Evolutionary conservation across 2,888 invertebrate genomes (phyloP), one percentile per base, ranked within the genome.

Genomic region (Scaptomyza caliginosa): DNA sequence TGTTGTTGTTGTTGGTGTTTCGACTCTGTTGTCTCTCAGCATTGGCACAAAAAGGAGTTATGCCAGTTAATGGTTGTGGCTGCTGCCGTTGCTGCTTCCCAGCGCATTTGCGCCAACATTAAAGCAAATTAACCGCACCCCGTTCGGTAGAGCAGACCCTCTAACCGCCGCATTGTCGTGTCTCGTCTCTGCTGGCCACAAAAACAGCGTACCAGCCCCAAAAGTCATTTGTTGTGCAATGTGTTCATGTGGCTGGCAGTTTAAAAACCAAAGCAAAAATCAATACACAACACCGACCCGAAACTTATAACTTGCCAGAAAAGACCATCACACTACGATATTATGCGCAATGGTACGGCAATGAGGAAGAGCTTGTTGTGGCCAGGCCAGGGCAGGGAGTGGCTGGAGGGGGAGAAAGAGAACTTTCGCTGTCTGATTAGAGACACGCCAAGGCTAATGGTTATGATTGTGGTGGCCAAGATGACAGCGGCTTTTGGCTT

Each of bases 161-260:
- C 17, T n/a, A n/a, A n/a, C 30, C 32, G 11, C 10, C 24, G 48
- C 46, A 2, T n/a, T 32, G 32, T 13, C 32, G 6, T 32, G 5
- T 32, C 6, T 7, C n/a, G 11, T 8, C 23, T 19, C 13, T 26
- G 4, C n/a, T 10, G 40, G 24, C 38, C 10, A 28, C n/a, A 34
- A 30, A 23, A 32, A 23, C 26, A 45, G 67, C 23, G 43, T 13
- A 62, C 69, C 69, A 67, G 75, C 72, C 83, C 81, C 80, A 67
- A 89, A 76, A 88, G 89, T 88, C 89, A 89, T 89, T 89, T 89
- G 89, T 90, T 88, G 82, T 86, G 82, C 83, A 86, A 81, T 85
- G 87, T 82, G 86, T 79, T 87, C 84, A 77, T 82, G 86, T 86
- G 82, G 84, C 73, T 82, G 84, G 86, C 86, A 86, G 82, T 82